Evolutionary conservation across 1,140 invertebrate genomes (phyloP).

Genomic region (Drosophila takahashii): DNA sequence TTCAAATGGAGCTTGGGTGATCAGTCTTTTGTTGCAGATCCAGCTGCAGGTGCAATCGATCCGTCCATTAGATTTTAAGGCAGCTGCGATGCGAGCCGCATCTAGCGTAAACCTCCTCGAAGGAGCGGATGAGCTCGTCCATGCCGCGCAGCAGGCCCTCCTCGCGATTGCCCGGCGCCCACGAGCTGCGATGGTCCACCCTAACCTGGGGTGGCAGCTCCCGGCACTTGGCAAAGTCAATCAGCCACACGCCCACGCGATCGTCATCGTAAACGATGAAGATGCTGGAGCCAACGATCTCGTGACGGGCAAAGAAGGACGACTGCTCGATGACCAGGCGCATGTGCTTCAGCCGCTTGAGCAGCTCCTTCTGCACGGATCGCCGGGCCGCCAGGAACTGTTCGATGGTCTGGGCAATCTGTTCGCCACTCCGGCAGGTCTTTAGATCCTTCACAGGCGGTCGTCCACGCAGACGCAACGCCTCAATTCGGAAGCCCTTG

Average conservation of each 20-base stretch:
- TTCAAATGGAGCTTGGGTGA: conserved; percentile 47
- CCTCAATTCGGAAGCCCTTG: conserved; percentile 98
- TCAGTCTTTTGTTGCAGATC: conserved; percentile 66
- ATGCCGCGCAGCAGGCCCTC: conserved; percentile 96
- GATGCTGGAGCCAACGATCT: conserved; percentile 97
- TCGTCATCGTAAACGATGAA: conserved; percentile 96
- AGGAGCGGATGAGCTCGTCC: conserved; percentile 90
- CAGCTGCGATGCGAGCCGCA: conserved; percentile 67
- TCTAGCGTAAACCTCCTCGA: conserved; percentile 76
- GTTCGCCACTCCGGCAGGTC: conserved; percentile 90
- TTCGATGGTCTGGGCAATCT: conserved; percentile 92
- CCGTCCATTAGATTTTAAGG: conserved; percentile 67
- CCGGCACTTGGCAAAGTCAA: conserved; percentile 97
- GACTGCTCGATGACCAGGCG: conserved; percentile 92
- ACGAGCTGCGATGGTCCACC: conserved; percentile 91
- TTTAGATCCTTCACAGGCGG: conserved; percentile 91
- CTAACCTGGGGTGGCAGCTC: conserved; percentile 89
- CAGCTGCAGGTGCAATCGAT: conserved; percentile 30
- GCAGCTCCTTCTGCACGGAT: conserved; percentile 88
- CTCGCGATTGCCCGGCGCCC: conserved; percentile 96
- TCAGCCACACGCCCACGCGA: conserved; percentile 96
- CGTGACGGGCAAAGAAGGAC: conserved; percentile 94
- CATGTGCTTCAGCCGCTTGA: conserved; percentile 91
- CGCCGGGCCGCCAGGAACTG: conserved; percentile 90
- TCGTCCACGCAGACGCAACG: conserved; percentile 93